Evolutionary conservation across 2,113 vertebrate genomes (phyloP).

Genomic region (Tichodroma muraria): DNA sequence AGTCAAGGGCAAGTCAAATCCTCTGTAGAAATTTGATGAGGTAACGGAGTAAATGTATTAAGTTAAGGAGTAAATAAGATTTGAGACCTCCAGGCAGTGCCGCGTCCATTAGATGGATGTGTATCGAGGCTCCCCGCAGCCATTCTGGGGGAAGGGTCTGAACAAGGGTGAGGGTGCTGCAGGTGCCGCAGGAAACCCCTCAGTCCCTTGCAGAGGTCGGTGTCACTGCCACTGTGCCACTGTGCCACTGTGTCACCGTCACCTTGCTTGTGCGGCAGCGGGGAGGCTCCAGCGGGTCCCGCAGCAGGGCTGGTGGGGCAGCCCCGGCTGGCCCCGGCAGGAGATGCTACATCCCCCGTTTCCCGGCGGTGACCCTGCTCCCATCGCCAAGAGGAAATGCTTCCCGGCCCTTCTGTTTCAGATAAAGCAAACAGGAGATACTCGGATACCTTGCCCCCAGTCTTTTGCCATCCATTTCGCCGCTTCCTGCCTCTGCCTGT

Average conservation of each 20-base stretch:
- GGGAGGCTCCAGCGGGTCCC: neutral
- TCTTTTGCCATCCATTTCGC: neutral
- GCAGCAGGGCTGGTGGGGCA: neutral
- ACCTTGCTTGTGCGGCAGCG: neutral
- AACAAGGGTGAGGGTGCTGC: neutral
- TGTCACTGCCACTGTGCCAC: too few relatives aligned
- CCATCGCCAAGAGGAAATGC: neutral
- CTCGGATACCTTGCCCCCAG: neutral
- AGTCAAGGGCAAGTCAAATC: neutral
- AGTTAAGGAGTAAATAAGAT: neutral
- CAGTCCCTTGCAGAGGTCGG: neutral
- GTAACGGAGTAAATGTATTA: neutral
- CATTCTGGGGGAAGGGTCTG: neutral
- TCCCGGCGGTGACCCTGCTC: neutral
- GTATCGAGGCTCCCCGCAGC: fast-evolving
- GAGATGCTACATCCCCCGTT: neutral
- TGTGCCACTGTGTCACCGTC: neutral
- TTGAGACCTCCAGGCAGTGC: neutral
- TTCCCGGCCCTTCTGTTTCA: neutral
- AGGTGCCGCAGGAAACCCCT: neutral
- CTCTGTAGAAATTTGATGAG: neutral
- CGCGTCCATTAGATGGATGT: neutral
- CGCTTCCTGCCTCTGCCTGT: neutral
- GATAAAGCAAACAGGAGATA: neutral
- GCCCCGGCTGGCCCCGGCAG: neutral